phyloP scores from a whole-genome alignment of 2,797 vertebrate species.

The Coendou prehensilis region DNA sequence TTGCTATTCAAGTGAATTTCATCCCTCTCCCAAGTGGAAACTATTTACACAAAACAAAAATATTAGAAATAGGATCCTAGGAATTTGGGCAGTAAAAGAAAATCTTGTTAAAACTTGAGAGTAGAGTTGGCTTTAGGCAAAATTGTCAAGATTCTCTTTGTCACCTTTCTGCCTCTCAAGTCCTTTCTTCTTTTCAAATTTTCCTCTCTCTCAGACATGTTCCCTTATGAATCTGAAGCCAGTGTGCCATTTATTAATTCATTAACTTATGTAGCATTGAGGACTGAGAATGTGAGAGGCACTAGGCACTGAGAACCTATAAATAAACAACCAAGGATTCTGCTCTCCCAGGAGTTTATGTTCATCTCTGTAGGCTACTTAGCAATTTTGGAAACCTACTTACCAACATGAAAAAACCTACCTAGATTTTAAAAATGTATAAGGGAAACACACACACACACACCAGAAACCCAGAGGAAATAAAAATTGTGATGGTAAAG shows the following conservation, averaged over 20 bases:
- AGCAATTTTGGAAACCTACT: neutral
- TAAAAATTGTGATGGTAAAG: neutral
- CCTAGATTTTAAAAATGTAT: neutral
- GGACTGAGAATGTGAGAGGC: neutral
- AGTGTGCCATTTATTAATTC: neutral
- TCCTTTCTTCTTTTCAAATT: constrained; percentile 18
- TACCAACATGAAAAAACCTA: neutral
- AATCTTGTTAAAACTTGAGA: constrained; percentile 80
- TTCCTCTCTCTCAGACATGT: neutral
- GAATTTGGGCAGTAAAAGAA: constrained; percentile 77
- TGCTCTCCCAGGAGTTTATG: neutral
- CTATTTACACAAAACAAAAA: constrained; percentile 82
- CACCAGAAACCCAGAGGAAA: neutral
- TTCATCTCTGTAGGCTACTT: neutral
- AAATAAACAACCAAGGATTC: neutral
- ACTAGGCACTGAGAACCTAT: rapidly evolving
- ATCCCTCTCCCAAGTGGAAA: constrained; percentile 77
- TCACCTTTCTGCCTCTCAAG: neutral
- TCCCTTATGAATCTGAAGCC: neutral
- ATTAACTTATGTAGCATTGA: neutral
- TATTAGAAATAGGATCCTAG: constrained; percentile 78
- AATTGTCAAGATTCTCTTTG: constrained; percentile 62
- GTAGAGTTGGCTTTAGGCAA: constrained; percentile 68
- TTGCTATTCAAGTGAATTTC: constrained; percentile 82
- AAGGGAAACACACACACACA: neutral